A percentile compares a stretch with the other conserved stretches of the same genome.
These are phyloP conservation scores for Tuta absoluta DNA, from an alignment of 2,888 invertebrate genomes.

Conservation along the genomic window DNA sequence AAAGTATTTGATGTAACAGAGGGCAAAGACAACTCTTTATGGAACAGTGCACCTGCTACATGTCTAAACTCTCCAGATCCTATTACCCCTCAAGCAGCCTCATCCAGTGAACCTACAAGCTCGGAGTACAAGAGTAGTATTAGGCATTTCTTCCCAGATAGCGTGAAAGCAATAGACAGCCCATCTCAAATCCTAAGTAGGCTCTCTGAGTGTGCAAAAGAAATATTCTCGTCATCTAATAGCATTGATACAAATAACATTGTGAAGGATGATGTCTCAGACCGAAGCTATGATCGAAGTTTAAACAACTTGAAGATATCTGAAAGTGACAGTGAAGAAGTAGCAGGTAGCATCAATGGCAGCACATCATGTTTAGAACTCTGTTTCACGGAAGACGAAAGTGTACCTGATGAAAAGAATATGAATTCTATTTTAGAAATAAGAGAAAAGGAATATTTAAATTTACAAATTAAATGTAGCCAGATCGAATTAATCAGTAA, in stretches of 20 bases:
- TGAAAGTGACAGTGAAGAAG: conserved; percentile 75
- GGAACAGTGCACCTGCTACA: conserved; percentile 83
- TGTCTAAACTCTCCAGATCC: conserved; percentile 83
- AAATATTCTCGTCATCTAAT: conserved; percentile 74
- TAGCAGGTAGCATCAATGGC: conserved; percentile 73
- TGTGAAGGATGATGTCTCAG: conserved; percentile 67
- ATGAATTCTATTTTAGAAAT: conserved; percentile 61
- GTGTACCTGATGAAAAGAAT: conserved; percentile 62
- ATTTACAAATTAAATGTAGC: conserved; percentile 78
- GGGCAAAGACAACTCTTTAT: conserved; percentile 51
- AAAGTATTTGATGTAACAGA: conserved; percentile 44
- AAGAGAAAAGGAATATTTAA: conserved; percentile 74
- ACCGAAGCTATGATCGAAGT: conserved; percentile 70
- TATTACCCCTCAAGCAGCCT: conserved; percentile 53
- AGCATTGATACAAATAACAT: conserved; percentile 68
- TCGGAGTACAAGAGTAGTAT: conserved; percentile 67
- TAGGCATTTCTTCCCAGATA: conserved; percentile 74
- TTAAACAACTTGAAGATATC: conserved; percentile 72
- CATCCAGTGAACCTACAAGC: conserved; percentile 71
- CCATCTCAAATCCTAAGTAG: conserved; percentile 73
- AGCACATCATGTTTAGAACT: conserved; percentile 75
- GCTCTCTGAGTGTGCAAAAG: conserved; percentile 76
- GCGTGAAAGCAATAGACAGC: conserved; percentile 70
- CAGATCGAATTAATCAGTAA: conserved; percentile 69
- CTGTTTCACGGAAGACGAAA: conserved; percentile 75